Percentiles rank a stretch among this genome's conserved stretches.
Evolutionary conservation across 2,888 invertebrate genomes (phyloP).

Genomic region (Trachelus troglodyta): DNA sequence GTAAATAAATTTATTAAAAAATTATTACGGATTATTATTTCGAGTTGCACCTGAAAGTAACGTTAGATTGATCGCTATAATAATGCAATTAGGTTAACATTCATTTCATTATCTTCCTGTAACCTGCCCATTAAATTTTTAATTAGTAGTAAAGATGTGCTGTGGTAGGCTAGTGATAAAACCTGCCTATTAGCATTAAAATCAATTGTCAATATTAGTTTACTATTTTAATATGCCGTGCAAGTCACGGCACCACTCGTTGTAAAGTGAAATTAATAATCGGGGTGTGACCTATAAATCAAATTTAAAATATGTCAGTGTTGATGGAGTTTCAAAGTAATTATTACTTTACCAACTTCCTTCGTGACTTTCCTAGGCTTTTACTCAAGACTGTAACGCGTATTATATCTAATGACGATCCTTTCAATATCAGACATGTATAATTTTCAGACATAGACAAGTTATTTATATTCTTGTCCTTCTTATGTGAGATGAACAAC

Average conservation of each 20-base stretch:
- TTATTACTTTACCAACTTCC: not conserved
- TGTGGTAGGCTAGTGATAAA: constrained; percentile 19
- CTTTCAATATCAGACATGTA: not conserved
- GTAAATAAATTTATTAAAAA: constrained; percentile 56
- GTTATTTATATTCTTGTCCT: not conserved
- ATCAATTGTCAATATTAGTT: constrained; percentile 23
- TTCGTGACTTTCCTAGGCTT: not conserved
- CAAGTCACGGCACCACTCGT: constrained; percentile 45
- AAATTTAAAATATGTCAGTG: not conserved
- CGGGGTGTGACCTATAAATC: constrained; percentile 29
- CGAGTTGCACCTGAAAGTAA: constrained; percentile 65
- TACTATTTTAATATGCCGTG: constrained; percentile 36
- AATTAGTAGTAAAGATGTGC: constrained; percentile 38
- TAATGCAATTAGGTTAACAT: constrained; percentile 41
- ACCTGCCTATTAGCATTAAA: constrained; percentile 22
- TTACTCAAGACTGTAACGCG: not conserved
- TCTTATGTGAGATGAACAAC: not conserved
- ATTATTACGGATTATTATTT: constrained; percentile 46
- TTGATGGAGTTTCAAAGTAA: not conserved
- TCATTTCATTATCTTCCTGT: constrained; percentile 53
- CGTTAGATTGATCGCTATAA: constrained; percentile 56
- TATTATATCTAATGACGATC: not conserved
- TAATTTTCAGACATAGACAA: not conserved
- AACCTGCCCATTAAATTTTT: constrained; percentile 50
- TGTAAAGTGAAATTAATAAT: constrained; percentile 13